Conservation (phyloP, 2,797 vertebrate species). For the Mallotus villosus region DNA sequence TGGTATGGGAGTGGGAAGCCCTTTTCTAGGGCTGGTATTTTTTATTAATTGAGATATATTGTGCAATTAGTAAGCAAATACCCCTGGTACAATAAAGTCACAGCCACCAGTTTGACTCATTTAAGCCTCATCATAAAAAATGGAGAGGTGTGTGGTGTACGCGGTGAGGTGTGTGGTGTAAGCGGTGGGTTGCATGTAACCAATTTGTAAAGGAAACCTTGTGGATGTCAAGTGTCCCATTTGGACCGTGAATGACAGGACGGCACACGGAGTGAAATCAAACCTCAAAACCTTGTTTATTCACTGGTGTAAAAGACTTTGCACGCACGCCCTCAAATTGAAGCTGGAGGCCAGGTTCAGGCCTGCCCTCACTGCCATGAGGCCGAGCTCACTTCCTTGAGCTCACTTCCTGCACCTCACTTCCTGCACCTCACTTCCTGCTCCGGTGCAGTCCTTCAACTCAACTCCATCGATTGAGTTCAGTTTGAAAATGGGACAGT, state of each 20-base stretch:
- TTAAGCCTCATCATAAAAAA: conserved; percentile 53
- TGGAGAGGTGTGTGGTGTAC: conserved; percentile 49
- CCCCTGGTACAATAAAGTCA: background rate
- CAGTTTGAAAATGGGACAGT: too few species aligned
- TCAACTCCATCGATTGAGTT: too few species aligned
- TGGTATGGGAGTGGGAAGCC: background rate
- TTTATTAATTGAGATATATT: background rate
- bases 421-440: too few species aligned
- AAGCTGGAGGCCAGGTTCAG: background rate
- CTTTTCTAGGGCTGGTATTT: background rate
- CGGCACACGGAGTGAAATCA: conserved; percentile 45
- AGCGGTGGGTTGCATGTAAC: conserved; percentile 52
- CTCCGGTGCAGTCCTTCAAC: too few species aligned
- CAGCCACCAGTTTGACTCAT: conserved; percentile 32
- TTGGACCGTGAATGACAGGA: conserved; percentile 36
- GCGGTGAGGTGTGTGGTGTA: conserved; percentile 42
- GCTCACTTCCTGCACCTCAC: too few species aligned
- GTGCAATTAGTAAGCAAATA: conserved; percentile 3
- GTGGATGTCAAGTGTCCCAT: conserved; percentile 32
- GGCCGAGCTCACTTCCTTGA: background rate
- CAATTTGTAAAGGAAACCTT: conserved; percentile 61
- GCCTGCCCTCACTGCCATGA: background rate
- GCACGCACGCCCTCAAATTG: background rate
- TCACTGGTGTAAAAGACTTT: conserved; percentile 1
- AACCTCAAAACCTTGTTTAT: conserved; percentile 45